Evolutionary conservation across 1,140 invertebrate genomes (phyloP).

Genomic region (Ooceraea biroi): DNA sequence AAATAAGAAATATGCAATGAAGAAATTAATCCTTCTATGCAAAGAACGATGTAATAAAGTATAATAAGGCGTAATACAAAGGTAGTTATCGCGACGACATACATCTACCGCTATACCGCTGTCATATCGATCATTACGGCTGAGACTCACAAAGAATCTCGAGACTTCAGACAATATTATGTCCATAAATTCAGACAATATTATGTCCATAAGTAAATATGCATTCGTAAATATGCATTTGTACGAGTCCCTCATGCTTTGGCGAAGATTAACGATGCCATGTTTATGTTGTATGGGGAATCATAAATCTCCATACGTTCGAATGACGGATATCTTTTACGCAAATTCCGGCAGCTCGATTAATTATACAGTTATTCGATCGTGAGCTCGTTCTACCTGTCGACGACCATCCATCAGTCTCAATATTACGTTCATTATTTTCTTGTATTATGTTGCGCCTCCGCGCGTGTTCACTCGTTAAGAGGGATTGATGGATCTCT

Average conservation of each 20-base stretch:
- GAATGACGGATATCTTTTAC: conserved; percentile 34
- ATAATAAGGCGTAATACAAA: no score
- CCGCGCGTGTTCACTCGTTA: background rate
- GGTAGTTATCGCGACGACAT: no score
- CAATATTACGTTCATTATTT: conserved; percentile 47
- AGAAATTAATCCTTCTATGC: no score
- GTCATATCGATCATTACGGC: no score
- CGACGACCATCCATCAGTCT: conserved; percentile 29
- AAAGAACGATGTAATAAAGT: no score
- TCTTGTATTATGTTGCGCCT: conserved; percentile 17
- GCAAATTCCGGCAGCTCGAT: conserved; percentile 62
- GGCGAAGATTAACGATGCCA: conserved; percentile 28
- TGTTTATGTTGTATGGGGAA: conserved; percentile 44
- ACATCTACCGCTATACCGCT: no score
- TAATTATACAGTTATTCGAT: conserved; percentile 50
- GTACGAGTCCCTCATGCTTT: conserved; percentile 19
- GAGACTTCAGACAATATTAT: background rate
- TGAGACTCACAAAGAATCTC: background rate
- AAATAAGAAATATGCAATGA: no score
- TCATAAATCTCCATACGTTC: conserved; percentile 55
- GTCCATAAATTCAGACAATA: background rate
- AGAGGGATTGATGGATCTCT: conserved; percentile 8
- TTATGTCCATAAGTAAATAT: background rate
- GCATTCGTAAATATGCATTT: background rate
- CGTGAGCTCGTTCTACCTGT: conserved; percentile 3